phyloP scores from a whole-genome alignment of 1,140 invertebrate species.

The Venustaconcha ellipsiformis region DNA sequence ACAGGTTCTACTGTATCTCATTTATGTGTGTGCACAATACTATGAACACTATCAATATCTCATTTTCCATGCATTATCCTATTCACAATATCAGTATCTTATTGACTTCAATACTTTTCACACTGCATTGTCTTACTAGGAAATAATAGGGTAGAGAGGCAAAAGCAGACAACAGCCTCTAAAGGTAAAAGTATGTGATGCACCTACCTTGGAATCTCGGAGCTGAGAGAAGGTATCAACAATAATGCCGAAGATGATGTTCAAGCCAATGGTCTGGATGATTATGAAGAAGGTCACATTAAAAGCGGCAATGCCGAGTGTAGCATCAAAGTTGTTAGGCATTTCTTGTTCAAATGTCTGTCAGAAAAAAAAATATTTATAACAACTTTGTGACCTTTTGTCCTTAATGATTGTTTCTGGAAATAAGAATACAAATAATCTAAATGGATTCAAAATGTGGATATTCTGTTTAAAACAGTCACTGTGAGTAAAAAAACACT shows the following conservation, averaged over 20 bases:
- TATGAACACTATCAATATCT: too few relatives aligned
- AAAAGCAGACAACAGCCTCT: slow-evolving; percentile 1
- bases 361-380: neutral
- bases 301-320: slow-evolving; percentile 42
- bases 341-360: slow-evolving; percentile 43
- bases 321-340: slow-evolving; percentile 18
- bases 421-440: too few relatives aligned
- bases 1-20: too few relatives aligned
- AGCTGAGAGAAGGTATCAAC: slow-evolving; percentile 68
- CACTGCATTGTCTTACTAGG: neutral
- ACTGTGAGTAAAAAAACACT: too few relatives aligned
- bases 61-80: too few relatives aligned
- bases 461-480: too few relatives aligned
- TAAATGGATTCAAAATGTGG: too few relatives aligned
- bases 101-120: neutral
- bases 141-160: neutral
- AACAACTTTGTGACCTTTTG: too few relatives aligned
- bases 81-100: neutral
- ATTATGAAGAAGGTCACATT: slow-evolving; percentile 65
- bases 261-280: slow-evolving; percentile 64
- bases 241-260: slow-evolving; percentile 68
- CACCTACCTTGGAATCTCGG: slow-evolving; percentile 63
- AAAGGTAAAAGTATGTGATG: neutral
- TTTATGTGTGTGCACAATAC: too few relatives aligned
- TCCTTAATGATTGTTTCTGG: too few relatives aligned